Evolutionary conservation across 92 coral and sea anemone genomes (phyloP).

Genomic region (Porites evermanni): DNA sequence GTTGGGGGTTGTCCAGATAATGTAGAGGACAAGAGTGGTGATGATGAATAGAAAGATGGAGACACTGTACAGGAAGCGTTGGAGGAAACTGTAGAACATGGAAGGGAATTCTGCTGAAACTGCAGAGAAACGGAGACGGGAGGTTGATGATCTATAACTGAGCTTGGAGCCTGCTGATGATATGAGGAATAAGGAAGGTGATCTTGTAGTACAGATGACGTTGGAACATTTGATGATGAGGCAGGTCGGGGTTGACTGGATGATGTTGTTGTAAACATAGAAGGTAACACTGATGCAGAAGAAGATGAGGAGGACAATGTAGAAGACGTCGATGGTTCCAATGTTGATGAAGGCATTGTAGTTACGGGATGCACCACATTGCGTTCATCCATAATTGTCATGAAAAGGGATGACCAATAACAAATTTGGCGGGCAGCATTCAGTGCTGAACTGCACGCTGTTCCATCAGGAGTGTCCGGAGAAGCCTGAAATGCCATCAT

Average conservation of each 20-base stretch:
- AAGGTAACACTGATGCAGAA: not conserved
- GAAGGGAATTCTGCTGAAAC: not conserved
- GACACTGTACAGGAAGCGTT: not conserved
- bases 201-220: too few relatives aligned
- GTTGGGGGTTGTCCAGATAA: too few relatives aligned
- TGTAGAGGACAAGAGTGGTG: not conserved
- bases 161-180: not conserved
- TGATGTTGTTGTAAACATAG: not conserved
- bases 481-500: conserved; percentile 21
- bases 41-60: not conserved
- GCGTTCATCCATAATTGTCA: conserved; percentile 16
- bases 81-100: too few relatives aligned
- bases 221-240: too few relatives aligned
- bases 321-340: not conserved
- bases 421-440: conserved; percentile 46
- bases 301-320: not conserved
- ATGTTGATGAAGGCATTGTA: conserved; percentile 1
- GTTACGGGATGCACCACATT: not conserved
- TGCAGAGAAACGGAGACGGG: not conserved
- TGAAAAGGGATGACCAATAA: conserved; percentile 37
- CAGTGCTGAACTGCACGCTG: conserved; percentile 19
- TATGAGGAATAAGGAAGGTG: not conserved
- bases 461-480: conserved; percentile 27
- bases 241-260: not conserved
- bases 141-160: conserved; percentile 11